These are phyloP conservation scores for Cheilinus undulatus DNA, from an alignment of 2,113 vertebrate species.

Conservation along the genomic window DNA sequence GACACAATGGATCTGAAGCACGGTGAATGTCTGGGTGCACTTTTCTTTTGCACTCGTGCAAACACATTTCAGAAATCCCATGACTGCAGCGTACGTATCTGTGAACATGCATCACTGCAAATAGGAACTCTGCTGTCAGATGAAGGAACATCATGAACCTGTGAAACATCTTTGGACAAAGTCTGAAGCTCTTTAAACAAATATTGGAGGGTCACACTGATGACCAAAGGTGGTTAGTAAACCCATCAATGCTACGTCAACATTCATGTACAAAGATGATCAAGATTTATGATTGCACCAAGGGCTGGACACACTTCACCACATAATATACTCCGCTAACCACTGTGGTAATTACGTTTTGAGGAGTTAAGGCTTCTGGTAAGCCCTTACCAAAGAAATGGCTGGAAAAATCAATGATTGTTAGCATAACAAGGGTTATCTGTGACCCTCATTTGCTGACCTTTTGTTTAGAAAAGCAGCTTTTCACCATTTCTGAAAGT, in stretches of 20 bases:
- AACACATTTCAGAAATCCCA: slow-evolving; percentile 5
- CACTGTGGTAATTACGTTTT: too few species aligned
- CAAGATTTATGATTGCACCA: background rate
- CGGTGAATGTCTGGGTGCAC: slow-evolving; percentile 46
- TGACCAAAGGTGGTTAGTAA: too few species aligned
- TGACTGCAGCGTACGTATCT: slow-evolving; percentile 11
- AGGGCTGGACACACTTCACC: background rate
- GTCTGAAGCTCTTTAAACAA: background rate
- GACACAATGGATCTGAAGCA: slow-evolving; percentile 35
- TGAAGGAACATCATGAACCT: background rate
- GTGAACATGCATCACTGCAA: slow-evolving; percentile 28
- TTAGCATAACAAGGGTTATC: too few species aligned
- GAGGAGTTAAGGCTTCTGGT: too few species aligned
- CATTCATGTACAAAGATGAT: background rate
- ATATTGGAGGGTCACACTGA: too few species aligned
- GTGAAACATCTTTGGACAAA: background rate
- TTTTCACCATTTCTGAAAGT: too few species aligned
- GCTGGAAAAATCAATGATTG: too few species aligned
- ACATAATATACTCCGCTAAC: background rate
- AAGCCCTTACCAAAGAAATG: too few species aligned
- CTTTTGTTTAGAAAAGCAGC: too few species aligned
- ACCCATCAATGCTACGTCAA: background rate
- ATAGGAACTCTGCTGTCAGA: slow-evolving; percentile 17
- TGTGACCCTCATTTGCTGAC: too few species aligned
- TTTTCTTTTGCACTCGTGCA: slow-evolving; percentile 30